A percentile compares a stretch with the other conserved stretches of the same genome.
Evolutionary conservation across 2,797 vertebrate genomes (phyloP).

Genomic region (Spinibarbus caldwelli): DNA sequence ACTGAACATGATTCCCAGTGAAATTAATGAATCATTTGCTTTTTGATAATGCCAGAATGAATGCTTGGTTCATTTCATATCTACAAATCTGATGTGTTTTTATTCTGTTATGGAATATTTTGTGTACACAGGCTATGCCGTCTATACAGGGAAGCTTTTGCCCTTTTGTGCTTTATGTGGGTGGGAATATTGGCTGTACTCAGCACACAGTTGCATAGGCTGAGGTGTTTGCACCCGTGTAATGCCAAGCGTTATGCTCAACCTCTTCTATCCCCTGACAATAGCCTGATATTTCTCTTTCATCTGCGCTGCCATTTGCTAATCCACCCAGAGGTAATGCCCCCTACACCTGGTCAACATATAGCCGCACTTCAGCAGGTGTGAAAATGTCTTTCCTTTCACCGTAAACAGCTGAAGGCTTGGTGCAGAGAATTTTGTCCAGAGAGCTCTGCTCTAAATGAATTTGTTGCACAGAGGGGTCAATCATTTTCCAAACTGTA

Average conservation of each 20-base stretch:
- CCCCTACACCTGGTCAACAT: slow-evolving; percentile 49
- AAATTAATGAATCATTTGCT: not conserved
- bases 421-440: slow-evolving; percentile 25
- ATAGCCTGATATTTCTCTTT: slow-evolving; percentile 65
- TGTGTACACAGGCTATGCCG: not conserved
- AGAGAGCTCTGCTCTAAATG: slow-evolving; percentile 29
- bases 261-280: slow-evolving; percentile 57
- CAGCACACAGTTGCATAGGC: slow-evolving; percentile 48
- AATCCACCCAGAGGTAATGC: slow-evolving; percentile 57
- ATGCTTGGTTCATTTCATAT: not conserved
- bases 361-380: slow-evolving; percentile 45
- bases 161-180: slow-evolving; percentile 19
- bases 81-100: not conserved
- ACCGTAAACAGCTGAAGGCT: slow-evolving; percentile 48
- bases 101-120: not conserved
- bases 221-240: slow-evolving; percentile 62
- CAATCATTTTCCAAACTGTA: slow-evolving; percentile 19
- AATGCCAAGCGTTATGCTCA: slow-evolving; percentile 57
- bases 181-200: slow-evolving; percentile 51
- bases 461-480: slow-evolving; percentile 40
- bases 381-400: slow-evolving; percentile 42
- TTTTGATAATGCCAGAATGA: slow-evolving; percentile 14
- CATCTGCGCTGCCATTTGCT: slow-evolving; percentile 65
- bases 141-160: slow-evolving; percentile 1
- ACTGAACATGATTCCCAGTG: not conserved